phyloP scores from a whole-genome alignment of 2,888 invertebrate species.

The Hedya salicella region DNA sequence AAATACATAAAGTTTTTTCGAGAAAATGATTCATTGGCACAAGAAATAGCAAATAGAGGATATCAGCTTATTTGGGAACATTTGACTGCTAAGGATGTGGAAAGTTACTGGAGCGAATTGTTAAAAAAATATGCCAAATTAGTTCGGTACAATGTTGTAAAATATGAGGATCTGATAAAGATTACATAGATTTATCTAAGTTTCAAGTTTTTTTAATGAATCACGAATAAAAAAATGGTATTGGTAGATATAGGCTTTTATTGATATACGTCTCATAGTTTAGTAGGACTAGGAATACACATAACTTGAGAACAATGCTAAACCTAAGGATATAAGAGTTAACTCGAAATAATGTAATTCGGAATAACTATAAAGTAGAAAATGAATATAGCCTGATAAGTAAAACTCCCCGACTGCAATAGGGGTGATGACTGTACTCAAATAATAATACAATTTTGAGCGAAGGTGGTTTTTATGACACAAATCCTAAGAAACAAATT shows the following conservation, averaged over 20 bases:
- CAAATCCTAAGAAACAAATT: too few relatives aligned
- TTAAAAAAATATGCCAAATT: conserved; percentile 90
- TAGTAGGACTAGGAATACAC: conserved; percentile 24
- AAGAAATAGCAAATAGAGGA: conserved; percentile 93
- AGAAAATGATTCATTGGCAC: conserved; percentile 89
- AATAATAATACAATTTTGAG: too few relatives aligned
- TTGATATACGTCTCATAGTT: conserved; percentile 20
- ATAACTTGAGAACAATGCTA: conserved; percentile 4
- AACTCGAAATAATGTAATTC: neutral
- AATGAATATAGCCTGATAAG: neutral
- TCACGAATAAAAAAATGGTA: conserved; percentile 7
- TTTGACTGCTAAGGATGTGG: conserved; percentile 91
- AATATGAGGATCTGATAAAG: conserved; percentile 85
- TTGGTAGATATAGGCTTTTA: conserved; percentile 20
- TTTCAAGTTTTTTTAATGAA: neutral
- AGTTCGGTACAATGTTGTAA: conserved; percentile 87
- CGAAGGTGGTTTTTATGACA: too few relatives aligned
- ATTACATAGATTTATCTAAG: conserved; percentile 56
- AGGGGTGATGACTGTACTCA: too few relatives aligned
- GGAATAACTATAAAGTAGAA: conserved; percentile 17
- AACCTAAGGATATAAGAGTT: neutral
- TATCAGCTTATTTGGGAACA: conserved; percentile 93
- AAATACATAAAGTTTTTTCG: conserved; percentile 90
- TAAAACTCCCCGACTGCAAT: too few relatives aligned
- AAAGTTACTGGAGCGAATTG: conserved; percentile 94